Percentiles rank a stretch among this genome's conserved stretches.
phyloP scores from a whole-genome alignment of 2,888 invertebrate genomes.

The Andrena dorsata region DNA sequence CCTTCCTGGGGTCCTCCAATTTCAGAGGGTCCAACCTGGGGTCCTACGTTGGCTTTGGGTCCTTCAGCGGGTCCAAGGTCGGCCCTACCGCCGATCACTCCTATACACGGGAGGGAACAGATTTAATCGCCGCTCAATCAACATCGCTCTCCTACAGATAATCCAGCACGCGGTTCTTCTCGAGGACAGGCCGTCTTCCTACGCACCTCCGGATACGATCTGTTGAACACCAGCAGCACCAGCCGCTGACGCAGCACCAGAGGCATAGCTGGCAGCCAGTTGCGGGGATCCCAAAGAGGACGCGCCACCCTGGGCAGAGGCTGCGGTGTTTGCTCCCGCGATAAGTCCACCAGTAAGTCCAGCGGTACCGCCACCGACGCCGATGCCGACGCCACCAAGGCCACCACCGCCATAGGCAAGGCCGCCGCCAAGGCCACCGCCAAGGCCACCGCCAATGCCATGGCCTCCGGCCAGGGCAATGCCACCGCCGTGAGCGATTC shows the following conservation, averaged over 20 bases:
- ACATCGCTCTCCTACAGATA: no score
- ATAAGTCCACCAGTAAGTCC: constrained; percentile 83
- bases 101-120: constrained; percentile 58
- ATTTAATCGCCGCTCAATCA: background rate
- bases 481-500: constrained; percentile 82
- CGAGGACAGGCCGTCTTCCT: background rate
- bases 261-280: constrained; percentile 84
- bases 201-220: constrained; percentile 83
- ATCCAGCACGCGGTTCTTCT: background rate
- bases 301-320: constrained; percentile 83
- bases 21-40: constrained; percentile 82
- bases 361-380: constrained; percentile 79
- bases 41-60: constrained; percentile 85
- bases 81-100: constrained; percentile 83
- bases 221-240: constrained; percentile 84
- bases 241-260: constrained; percentile 83
- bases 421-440: constrained; percentile 70
- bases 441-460: constrained; percentile 62
- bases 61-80: constrained; percentile 85
- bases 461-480: constrained; percentile 73
- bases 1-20: constrained; percentile 84
- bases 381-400: constrained; percentile 56
- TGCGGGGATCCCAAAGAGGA: constrained; percentile 84
- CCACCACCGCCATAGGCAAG: constrained; percentile 49
- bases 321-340: constrained; percentile 83